Evolutionary conservation across 2,888 invertebrate species (phyloP).

Genomic region (Oligia strigilis): DNA sequence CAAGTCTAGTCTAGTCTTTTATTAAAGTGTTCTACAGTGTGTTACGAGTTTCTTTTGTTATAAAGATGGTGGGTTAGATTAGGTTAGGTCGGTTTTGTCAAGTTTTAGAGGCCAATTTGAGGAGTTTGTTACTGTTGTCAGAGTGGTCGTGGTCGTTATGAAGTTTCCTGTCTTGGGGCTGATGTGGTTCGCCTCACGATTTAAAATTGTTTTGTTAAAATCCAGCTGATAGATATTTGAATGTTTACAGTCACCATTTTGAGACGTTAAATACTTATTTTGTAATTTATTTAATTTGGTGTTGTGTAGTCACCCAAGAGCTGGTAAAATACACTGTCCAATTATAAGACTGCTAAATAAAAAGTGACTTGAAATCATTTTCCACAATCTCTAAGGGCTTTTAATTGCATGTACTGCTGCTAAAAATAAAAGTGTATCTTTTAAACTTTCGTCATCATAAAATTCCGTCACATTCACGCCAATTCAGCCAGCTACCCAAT

Average conservation of each 20-base stretch:
- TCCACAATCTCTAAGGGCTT: not conserved
- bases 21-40: slow-evolving; percentile 34
- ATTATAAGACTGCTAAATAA: not conserved
- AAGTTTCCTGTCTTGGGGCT: not conserved
- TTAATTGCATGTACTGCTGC: not conserved
- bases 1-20: slow-evolving; percentile 23
- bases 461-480: slow-evolving; percentile 3
- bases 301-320: not conserved
- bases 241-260: not conserved
- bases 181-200: not conserved
- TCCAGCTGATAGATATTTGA: not conserved
- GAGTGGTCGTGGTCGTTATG: not conserved
- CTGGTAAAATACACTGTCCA: not conserved
- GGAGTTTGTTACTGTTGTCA: not conserved
- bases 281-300: not conserved
- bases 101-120: not conserved
- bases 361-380: not conserved
- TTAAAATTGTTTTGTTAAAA: not conserved
- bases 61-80: slow-evolving; percentile 9
- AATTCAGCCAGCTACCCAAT: not conserved
- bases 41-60: slow-evolving; percentile 18
- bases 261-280: too few species aligned
- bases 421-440: not conserved
- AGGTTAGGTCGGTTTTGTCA: not conserved
- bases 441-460: not conserved